Evolutionary conservation across 1,140 invertebrate genomes (phyloP), one percentile per base, ranked within the genome.

Genomic region (Achatina immaculata): DNA sequence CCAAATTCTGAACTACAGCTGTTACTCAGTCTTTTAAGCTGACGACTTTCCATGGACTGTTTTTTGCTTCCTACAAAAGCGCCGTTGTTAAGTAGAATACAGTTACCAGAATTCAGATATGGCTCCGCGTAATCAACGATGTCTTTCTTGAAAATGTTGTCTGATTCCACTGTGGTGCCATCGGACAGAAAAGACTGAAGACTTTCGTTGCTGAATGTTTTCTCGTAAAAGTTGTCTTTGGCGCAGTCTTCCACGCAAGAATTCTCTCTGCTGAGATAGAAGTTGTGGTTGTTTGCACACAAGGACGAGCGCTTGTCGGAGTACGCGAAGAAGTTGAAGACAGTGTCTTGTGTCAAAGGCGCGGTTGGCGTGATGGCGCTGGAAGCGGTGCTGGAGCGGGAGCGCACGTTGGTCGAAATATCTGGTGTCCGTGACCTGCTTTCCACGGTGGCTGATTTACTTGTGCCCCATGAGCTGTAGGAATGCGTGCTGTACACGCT

Each of bases 401-500:
- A 43, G 16, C 71, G 40, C 19, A 36, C 36, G 24, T 19, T 62
- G 1, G 48, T 31, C 11, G 11, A 62, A 1, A 34, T 16, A n/a
- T 40, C 36, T 11, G 74, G 36, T 4, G 31, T 28, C 16, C 24
- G 28, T 28, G 31, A 62, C 28, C 7, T 9, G 40, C 65, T 31
- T 24, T 68, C 62, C 1, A 78, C 38, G 2, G 62, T 62, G 7
- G 76, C 76, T n/a, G 76, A 78, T 36, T 28, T 40, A 31, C 76
- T 78, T 19, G 74, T 45, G 21, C 58, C n/a, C 58, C 58, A 62
- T 4, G 58, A 62, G 31, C 48, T 62, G 45, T 62, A 40, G 43
- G 55, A 80, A 1, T 38, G 34, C 14, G 36, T 68, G 31, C 66
- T 80, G 38, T 80, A 80, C n/a, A 71, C 45, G 36, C 78, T 80